These are phyloP conservation scores for Macquaria australasica DNA, from an alignment of 2,113 vertebrate genomes.

Conservation along the genomic window DNA sequence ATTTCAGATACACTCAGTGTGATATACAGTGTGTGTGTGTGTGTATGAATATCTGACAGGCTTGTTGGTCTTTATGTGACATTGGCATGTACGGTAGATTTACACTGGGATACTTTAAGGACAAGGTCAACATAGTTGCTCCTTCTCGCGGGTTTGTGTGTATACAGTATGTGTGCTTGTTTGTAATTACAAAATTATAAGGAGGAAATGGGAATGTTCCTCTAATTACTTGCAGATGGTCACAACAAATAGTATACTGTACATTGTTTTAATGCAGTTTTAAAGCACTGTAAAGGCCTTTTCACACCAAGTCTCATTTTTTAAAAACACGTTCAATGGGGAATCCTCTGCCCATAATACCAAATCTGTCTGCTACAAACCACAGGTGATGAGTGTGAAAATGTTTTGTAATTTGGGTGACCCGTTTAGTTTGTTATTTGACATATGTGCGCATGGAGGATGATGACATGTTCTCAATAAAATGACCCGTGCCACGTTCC, in stretches of 20 bases:
- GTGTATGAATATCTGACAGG: background rate
- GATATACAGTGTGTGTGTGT: background rate
- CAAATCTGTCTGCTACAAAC: background rate
- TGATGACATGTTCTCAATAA: slow-evolving; percentile 1
- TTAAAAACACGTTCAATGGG: background rate
- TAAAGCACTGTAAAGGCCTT: background rate
- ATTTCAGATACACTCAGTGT: no score
- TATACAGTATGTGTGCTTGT: slow-evolving; percentile 5
- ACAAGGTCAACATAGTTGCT: background rate
- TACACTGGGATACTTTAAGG: slow-evolving; percentile 9
- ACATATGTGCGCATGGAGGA: background rate
- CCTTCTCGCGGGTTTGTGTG: slow-evolving; percentile 12
- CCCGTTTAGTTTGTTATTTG: background rate
- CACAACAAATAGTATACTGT: slow-evolving; percentile 7
- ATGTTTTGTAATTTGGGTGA: background rate
- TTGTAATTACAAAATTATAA: slow-evolving; percentile 39
- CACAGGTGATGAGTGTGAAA: background rate
- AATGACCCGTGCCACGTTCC: background rate
- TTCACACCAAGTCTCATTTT: background rate
- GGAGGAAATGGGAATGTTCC: slow-evolving; percentile 23
- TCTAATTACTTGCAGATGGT: slow-evolving; percentile 48
- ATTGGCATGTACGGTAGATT: slow-evolving; percentile 26
- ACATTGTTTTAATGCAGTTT: background rate
- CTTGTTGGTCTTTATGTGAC: slow-evolving; percentile 13
- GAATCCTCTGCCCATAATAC: slow-evolving; percentile 1